phyloP scores from a whole-genome alignment of 2,888 invertebrate genomes.

The Rhaphigaster nebulosa region DNA sequence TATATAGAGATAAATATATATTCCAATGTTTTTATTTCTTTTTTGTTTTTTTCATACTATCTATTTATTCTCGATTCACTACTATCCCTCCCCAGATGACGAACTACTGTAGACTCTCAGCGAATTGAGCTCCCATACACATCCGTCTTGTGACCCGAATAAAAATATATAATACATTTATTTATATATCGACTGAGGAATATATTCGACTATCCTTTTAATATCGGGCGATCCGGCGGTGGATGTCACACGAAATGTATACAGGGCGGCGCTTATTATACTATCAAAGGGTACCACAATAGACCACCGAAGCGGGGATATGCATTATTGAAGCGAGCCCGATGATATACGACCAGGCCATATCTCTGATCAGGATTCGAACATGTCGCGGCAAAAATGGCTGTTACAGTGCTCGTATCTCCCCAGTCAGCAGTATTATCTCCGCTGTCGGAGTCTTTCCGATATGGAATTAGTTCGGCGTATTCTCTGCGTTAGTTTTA shows the following conservation, averaged over 20 bases:
- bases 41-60: too few species aligned
- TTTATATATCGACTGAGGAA: neutral
- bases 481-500: neutral
- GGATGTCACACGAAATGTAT: conserved; percentile 36
- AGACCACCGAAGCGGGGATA: neutral
- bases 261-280: conserved; percentile 25
- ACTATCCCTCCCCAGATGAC: neutral
- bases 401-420: conserved; percentile 3
- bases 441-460: neutral
- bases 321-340: conserved; percentile 22
- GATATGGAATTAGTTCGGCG: neutral
- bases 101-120: neutral
- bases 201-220: conserved; percentile 26
- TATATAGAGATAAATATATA: too few species aligned
- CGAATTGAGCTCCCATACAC: neutral
- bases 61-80: neutral
- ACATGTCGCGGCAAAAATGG: neutral
- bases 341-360: conserved; percentile 9
- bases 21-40: too few species aligned
- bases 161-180: conserved; percentile 27
- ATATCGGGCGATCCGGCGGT: neutral
- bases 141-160: conserved; percentile 3
- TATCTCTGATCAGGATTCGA: conserved; percentile 42
- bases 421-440: neutral
- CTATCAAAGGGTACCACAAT: conserved; percentile 32